phyloP scores from a whole-genome alignment of 2,888 invertebrate genomes.

The Drosophila flavopinicola region DNA sequence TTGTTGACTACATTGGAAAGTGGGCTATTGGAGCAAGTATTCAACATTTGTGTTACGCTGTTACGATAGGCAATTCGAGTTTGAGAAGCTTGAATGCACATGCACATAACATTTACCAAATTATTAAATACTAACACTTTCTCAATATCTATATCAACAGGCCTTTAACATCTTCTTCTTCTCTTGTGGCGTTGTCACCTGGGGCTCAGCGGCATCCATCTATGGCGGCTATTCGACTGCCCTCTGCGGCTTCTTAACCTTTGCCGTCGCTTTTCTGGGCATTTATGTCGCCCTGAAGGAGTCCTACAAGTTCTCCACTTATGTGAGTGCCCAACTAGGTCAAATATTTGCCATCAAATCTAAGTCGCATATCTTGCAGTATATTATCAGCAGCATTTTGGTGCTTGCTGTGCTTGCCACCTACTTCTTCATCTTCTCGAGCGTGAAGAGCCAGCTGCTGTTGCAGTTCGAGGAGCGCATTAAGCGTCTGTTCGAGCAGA shows the following conservation, averaged over 20 bases:
- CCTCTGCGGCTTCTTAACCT: slow-evolving; percentile 59
- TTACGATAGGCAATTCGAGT: too few species aligned
- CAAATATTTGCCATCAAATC: neutral
- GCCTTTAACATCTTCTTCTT: slow-evolving; percentile 69
- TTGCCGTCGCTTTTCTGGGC: slow-evolving; percentile 71
- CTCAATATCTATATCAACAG: slow-evolving; percentile 46
- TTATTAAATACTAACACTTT: neutral
- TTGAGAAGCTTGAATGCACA: too few species aligned
- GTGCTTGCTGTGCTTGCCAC: slow-evolving; percentile 59
- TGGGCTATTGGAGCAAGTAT: neutral
- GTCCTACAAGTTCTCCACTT: slow-evolving; percentile 72
- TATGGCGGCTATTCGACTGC: slow-evolving; percentile 74
- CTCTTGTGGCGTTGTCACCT: slow-evolving; percentile 76
- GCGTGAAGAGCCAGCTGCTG: slow-evolving; percentile 59
- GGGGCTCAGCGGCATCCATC: slow-evolving; percentile 74
- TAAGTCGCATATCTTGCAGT: slow-evolving; percentile 40
- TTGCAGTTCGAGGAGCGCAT: slow-evolving; percentile 69
- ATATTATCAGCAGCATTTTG: slow-evolving; percentile 43
- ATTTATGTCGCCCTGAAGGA: slow-evolving; percentile 78
- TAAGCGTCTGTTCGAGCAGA: slow-evolving; percentile 59
- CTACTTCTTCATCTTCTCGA: slow-evolving; percentile 71
- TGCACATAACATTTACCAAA: neutral
- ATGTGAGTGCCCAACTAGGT: slow-evolving; percentile 43
- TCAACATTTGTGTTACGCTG: too few species aligned
- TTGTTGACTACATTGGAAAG: too few species aligned